Evolutionary conservation across 2,113 vertebrate species (phyloP).

Genomic region (Otis tarda): DNA sequence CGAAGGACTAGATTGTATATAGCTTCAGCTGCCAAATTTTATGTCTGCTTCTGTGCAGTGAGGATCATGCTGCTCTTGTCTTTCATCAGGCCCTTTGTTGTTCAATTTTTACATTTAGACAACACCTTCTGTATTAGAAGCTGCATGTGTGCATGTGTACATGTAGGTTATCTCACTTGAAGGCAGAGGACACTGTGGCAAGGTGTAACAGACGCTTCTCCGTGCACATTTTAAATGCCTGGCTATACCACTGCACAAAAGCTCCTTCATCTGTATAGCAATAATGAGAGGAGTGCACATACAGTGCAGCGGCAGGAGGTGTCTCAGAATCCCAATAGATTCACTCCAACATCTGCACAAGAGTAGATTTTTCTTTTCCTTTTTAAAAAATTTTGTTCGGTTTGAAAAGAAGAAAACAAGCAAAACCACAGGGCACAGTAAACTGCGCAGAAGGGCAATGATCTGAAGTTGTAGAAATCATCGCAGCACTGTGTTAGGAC

Average conservation of each 20-base stretch:
- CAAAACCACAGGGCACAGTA: conserved; percentile 6
- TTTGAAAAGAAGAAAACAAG: conserved; percentile 20
- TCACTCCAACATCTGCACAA: not conserved
- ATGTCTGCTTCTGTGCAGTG: not conserved
- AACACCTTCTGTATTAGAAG: not conserved
- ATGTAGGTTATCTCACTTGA: not conserved
- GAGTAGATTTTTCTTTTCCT: not conserved
- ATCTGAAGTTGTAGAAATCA: conserved; percentile 22
- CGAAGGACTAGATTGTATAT: not conserved
- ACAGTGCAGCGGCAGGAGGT: not conserved
- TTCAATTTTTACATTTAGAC: not conserved
- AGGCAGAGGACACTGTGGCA: not conserved
- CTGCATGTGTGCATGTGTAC: no score
- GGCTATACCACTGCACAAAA: not conserved
- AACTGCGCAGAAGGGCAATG: conserved; percentile 1
- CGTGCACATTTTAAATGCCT: not conserved
- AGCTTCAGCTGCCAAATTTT: not conserved
- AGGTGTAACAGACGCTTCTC: not conserved
- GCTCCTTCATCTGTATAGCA: not conserved
- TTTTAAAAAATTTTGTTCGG: not conserved
- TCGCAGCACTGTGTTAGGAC: not conserved
- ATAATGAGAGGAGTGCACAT: not conserved
- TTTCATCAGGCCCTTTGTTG: not conserved
- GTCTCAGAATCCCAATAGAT: not conserved
- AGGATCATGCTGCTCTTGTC: not conserved